These are phyloP conservation scores for Carettochelys insculpta DNA, from an alignment of 2,113 vertebrate genomes.

Conservation along the genomic window DNA sequence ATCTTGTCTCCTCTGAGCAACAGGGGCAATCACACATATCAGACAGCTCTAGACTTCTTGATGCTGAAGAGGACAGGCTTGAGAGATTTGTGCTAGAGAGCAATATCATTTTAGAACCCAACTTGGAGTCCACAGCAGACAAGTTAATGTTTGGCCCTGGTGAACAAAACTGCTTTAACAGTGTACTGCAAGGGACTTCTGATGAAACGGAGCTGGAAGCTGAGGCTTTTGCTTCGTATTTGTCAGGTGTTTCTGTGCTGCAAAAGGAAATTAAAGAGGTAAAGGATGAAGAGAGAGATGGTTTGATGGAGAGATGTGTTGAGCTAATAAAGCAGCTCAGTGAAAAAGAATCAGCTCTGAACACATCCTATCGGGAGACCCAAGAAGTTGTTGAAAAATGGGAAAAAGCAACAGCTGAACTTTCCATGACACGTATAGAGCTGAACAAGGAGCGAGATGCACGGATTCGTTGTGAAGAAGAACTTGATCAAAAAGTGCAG, in stretches of 20 bases:
- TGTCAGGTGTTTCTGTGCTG: constrained; percentile 18
- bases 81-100: constrained; percentile 71
- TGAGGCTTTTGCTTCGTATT: constrained; percentile 22
- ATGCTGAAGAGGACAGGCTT: constrained; percentile 71
- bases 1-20: constrained; percentile 68
- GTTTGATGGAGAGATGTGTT: constrained; percentile 71
- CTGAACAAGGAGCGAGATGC: constrained; percentile 47
- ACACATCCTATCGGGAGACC: constrained; percentile 64
- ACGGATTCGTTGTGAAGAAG: neutral
- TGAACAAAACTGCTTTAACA: neutral
- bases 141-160: neutral
- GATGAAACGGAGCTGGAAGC: constrained; percentile 8
- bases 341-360: constrained; percentile 74
- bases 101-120: constrained; percentile 69
- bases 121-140: constrained; percentile 2
- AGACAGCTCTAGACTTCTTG: constrained; percentile 57
- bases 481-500: constrained; percentile 28
- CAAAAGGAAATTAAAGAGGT: neutral
- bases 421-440: constrained; percentile 54
- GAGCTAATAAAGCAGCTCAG: constrained; percentile 76
- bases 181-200: neutral
- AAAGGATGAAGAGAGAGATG: constrained; percentile 60
- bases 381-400: constrained; percentile 76
- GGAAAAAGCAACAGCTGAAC: constrained; percentile 67
- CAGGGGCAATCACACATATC: constrained; percentile 54